phyloP scores from a whole-genome alignment of 2,113 vertebrate species.

The Hymenochirus boettgeri region DNA sequence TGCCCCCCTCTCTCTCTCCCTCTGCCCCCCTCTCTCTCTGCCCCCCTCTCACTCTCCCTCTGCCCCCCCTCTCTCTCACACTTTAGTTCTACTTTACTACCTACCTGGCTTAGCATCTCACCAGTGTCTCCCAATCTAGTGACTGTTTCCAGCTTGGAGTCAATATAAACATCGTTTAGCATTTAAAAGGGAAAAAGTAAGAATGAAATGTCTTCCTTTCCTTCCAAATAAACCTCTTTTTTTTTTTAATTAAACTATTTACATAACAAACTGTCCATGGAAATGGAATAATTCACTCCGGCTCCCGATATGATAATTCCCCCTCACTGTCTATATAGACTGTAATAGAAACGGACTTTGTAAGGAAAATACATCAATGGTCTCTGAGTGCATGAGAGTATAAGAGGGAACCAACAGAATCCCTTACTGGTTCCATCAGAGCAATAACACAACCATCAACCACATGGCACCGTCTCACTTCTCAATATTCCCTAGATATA shows the following conservation, averaged over 20 bases:
- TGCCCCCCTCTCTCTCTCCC: too few relatives aligned
- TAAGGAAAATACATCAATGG: conserved; percentile 16
- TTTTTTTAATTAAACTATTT: neutral
- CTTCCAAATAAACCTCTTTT: conserved; percentile 10
- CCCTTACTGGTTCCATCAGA: conserved; percentile 26
- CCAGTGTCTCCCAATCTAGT: too few relatives aligned
- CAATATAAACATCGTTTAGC: conserved; percentile 8
- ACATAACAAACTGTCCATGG: neutral
- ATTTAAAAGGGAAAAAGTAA: conserved; percentile 21
- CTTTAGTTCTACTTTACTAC: too few relatives aligned
- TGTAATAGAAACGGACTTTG: conserved; percentile 20
- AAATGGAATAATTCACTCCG: conserved; percentile 21
- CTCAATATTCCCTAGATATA: conserved; percentile 37
- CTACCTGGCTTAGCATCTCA: too few relatives aligned
- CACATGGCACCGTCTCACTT: conserved; percentile 13
- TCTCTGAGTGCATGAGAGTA: conserved; percentile 9
- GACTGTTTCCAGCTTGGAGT: too few relatives aligned
- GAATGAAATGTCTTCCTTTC: conserved; percentile 16
- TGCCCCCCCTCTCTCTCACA: too few relatives aligned
- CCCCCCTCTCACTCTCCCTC: too few relatives aligned
- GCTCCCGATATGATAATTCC: conserved; percentile 30
- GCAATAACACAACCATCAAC: conserved; percentile 3
- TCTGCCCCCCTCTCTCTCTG: too few relatives aligned
- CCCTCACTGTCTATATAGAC: neutral
- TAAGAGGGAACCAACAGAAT: neutral